Evolutionary conservation across 1,140 invertebrate genomes (phyloP).

Genomic region (Drosophila pseudoananassae): DNA sequence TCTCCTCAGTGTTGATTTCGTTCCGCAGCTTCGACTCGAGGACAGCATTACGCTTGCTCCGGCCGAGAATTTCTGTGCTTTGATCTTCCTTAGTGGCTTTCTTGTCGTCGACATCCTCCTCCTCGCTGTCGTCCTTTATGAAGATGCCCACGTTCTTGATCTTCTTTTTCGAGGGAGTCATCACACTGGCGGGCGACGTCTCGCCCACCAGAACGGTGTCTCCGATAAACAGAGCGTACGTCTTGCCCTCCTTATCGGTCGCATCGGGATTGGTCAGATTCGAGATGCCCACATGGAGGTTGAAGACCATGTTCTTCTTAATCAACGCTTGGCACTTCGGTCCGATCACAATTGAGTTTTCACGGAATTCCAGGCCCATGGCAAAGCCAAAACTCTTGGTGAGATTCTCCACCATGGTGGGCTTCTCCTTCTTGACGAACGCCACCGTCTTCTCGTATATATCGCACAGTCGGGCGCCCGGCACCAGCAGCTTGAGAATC

Average conservation of each 20-base stretch:
- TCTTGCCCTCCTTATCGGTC: slow-evolving; percentile 94
- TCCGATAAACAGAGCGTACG: slow-evolving; percentile 97
- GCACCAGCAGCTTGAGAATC: slow-evolving; percentile 92
- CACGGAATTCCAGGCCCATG: slow-evolving; percentile 99
- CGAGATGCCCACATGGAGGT: slow-evolving; percentile 97
- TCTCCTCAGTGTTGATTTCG: slow-evolving; percentile 98
- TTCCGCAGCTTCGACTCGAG: slow-evolving; percentile 97
- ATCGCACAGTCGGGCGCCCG: slow-evolving; percentile 93
- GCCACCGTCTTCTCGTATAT: slow-evolving; percentile 94
- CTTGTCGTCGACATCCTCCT: slow-evolving; percentile 91
- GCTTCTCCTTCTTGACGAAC: slow-evolving; percentile 94
- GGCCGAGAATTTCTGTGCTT: slow-evolving; percentile 87
- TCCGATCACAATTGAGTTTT: slow-evolving; percentile 95
- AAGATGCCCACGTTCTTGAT: slow-evolving; percentile 98
- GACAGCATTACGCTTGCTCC: slow-evolving; percentile 96
- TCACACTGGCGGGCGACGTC: slow-evolving; percentile 91
- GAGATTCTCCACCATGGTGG: slow-evolving; percentile 94
- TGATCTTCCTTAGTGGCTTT: slow-evolving; percentile 85
- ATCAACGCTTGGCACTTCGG: slow-evolving; percentile 93
- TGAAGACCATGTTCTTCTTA: slow-evolving; percentile 98
- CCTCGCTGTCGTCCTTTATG: slow-evolving; percentile 96
- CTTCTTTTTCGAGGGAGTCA: slow-evolving; percentile 97
- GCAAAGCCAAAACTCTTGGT: slow-evolving; percentile 98
- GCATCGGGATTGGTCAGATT: slow-evolving; percentile 93
- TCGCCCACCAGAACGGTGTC: slow-evolving; percentile 98